Evolutionary conservation across 2,888 invertebrate genomes (phyloP).

Genomic region (Balanococcus diminutus): DNA sequence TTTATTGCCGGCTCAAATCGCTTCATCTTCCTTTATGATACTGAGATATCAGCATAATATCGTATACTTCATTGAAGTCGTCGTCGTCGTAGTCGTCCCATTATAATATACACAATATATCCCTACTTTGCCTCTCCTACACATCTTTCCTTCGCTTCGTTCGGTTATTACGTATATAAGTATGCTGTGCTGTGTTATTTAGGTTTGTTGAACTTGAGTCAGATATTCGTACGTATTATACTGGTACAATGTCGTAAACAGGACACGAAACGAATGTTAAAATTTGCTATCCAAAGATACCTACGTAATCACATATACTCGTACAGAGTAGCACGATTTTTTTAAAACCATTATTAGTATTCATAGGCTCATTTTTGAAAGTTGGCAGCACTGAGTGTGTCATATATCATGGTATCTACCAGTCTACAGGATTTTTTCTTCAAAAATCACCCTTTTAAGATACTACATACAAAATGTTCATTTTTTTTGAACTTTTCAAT

Average conservation of each 20-base stretch:
- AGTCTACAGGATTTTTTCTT: no score
- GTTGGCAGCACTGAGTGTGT: neutral
- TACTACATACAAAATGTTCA: no score
- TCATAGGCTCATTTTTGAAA: neutral
- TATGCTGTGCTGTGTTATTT: neutral
- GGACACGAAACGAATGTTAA: neutral
- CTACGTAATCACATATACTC: neutral
- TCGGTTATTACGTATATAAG: neutral
- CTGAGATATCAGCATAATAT: neutral
- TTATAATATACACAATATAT: neutral
- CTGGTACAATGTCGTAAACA: constrained; percentile 20
- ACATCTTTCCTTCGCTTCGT: neutral
- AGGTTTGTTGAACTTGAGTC: constrained; percentile 31
- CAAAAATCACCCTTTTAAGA: no score
- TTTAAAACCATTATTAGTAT: neutral
- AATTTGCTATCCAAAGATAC: neutral
- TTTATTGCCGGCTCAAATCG: constrained; percentile 48
- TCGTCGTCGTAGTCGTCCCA: constrained; percentile 28
- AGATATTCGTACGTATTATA: neutral
- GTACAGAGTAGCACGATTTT: neutral
- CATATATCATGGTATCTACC: no score
- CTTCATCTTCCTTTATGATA: constrained; percentile 51
- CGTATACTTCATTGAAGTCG: constrained; percentile 36
- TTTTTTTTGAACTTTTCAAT: no score
- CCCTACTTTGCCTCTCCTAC: neutral